These are phyloP conservation scores for Oreonectes daqikongensis DNA, from an alignment of 2,797 vertebrate species.

Conservation along the genomic window DNA sequence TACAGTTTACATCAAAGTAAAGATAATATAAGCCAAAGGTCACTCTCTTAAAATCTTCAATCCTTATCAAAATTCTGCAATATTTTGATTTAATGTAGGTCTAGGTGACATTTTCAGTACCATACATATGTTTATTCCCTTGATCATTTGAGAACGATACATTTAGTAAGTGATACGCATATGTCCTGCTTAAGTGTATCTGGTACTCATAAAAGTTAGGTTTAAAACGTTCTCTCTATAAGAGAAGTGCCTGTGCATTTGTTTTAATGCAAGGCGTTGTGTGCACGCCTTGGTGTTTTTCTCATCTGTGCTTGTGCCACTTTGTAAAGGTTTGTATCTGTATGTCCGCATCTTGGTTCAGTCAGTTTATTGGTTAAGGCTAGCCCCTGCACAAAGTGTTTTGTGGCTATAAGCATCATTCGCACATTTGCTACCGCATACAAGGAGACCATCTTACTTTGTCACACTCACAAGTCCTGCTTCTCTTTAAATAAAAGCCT, in stretches of 20 bases:
- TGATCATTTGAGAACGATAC: constrained; percentile 19
- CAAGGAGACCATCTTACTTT: too few species aligned
- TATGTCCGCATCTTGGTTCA: constrained; percentile 42
- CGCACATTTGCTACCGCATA: constrained; percentile 20
- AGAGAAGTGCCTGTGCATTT: constrained; percentile 33
- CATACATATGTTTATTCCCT: constrained; percentile 2
- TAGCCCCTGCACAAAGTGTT: constrained; percentile 4
- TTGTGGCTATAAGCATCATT: constrained; percentile 3
- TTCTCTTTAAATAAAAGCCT: constrained; percentile 48
- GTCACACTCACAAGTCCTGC: too few species aligned
- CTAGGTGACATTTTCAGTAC: constrained; percentile 3
- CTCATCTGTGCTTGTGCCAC: constrained; percentile 31
- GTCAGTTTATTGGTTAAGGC: constrained; percentile 33
- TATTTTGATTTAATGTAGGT: constrained; percentile 5
- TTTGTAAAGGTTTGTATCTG: constrained; percentile 38
- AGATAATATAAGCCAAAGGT: neutral
- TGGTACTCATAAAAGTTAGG: too few species aligned
- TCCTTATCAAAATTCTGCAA: neutral
- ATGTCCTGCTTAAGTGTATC: constrained; percentile 16
- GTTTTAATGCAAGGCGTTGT: constrained; percentile 32
- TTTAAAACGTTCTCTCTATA: too few species aligned
- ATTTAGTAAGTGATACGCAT: constrained; percentile 31
- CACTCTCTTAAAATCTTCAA: constrained; percentile 1
- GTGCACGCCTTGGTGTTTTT: constrained; percentile 31
- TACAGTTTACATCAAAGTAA: constrained; percentile 27